Conservation (phyloP, 2,113 vertebrate species). For the Lepisosteus oculatus region DNA sequence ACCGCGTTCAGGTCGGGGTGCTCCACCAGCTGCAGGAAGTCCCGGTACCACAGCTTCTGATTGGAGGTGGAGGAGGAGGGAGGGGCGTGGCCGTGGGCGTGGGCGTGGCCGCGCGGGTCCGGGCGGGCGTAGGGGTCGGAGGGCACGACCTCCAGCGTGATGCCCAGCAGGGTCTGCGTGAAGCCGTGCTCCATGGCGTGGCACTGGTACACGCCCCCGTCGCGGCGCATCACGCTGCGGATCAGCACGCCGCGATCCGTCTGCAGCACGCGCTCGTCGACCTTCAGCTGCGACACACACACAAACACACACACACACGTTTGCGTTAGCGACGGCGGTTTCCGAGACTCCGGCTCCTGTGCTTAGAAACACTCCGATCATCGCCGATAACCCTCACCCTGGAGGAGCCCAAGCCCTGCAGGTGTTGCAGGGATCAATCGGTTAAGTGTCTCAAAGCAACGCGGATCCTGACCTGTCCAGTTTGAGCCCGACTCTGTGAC, state of each 20-base stretch:
- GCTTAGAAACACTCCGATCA: too few relatives aligned
- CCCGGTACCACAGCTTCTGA: constrained; percentile 87
- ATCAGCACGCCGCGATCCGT: constrained; percentile 79
- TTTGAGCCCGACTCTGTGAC: too few relatives aligned
- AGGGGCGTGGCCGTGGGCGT: constrained; percentile 14
- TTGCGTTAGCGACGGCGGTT: neutral
- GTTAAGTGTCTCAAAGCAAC: too few relatives aligned
- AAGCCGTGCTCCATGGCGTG: constrained; percentile 87
- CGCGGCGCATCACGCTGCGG: constrained; percentile 70
- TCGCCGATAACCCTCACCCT: too few relatives aligned
- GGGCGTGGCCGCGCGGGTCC: constrained; percentile 43
- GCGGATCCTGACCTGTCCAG: too few relatives aligned
- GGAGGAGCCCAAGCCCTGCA: too few relatives aligned
- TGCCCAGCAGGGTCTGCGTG: constrained; percentile 81
- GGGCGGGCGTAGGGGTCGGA: constrained; percentile 53
- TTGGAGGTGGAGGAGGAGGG: constrained; percentile 35
- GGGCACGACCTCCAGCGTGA: constrained; percentile 79
- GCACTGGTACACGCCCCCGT: constrained; percentile 81
- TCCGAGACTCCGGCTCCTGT: too few relatives aligned
- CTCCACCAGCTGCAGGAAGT: constrained; percentile 93
- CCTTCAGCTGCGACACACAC: constrained; percentile 64
- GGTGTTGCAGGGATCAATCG: too few relatives aligned
- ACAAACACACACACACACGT: neutral
- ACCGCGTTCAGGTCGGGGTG: constrained; percentile 76
- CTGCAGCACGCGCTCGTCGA: constrained; percentile 73